phyloP scores from a whole-genome alignment of 2,113 vertebrate genomes.

The Bolborhynchus lineola region DNA sequence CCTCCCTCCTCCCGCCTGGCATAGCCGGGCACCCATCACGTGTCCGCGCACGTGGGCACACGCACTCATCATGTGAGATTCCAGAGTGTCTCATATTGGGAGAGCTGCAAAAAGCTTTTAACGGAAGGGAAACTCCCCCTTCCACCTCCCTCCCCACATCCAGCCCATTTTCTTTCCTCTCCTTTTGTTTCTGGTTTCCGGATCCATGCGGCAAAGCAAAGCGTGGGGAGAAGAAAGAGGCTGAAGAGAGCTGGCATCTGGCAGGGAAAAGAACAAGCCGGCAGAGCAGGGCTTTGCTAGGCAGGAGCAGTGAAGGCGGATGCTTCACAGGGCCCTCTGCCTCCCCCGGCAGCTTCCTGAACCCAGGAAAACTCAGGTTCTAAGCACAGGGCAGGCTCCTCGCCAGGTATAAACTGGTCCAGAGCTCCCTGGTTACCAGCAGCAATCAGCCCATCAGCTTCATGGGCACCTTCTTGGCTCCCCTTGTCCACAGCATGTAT shows the following conservation, averaged over 20 bases:
- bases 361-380: neutral
- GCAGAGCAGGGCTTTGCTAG: neutral
- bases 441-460: neutral
- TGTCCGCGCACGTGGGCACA: neutral
- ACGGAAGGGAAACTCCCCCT: conserved; percentile 13
- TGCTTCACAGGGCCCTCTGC: neutral
- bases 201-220: conserved; percentile 54
- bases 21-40: neutral
- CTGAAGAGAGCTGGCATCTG: conserved; percentile 61
- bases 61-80: conserved; percentile 21
- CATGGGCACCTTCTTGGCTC: neutral
- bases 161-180: conserved; percentile 54
- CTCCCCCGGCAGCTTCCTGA: rapidly evolving
- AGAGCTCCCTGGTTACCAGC: neutral
- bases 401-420: neutral
- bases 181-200: conserved; percentile 59
- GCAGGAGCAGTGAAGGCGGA: neutral
- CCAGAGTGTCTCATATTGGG: neutral
- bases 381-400: neutral
- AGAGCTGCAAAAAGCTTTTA: conserved; percentile 20
- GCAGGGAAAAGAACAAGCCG: conserved; percentile 65
- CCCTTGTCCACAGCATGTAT: rapidly evolving
- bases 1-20: neutral
- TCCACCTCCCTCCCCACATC: neutral
- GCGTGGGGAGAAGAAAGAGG: conserved; percentile 49